Conservation (phyloP, 2,797 vertebrate genomes). For the Enteromius thamalakanensis region DNA sequence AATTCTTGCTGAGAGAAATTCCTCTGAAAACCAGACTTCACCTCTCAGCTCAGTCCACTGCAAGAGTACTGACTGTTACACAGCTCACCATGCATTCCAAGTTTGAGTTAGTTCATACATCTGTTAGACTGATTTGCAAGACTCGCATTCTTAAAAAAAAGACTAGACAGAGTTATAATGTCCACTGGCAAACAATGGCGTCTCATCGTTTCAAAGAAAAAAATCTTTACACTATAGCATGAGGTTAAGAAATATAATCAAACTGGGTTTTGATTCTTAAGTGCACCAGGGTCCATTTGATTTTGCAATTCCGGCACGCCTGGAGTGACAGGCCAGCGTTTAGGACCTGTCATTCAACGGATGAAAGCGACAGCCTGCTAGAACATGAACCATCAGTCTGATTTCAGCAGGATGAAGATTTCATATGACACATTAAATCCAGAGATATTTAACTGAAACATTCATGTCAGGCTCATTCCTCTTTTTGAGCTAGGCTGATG, state of each 20-base stretch:
- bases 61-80: not conserved
- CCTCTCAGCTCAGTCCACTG: constrained; percentile 5
- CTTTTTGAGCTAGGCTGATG: constrained; percentile 31
- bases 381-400: constrained; percentile 43
- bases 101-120: not conserved
- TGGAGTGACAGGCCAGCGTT: constrained; percentile 19
- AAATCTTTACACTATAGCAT: not conserved
- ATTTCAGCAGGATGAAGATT: constrained; percentile 49
- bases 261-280: not conserved
- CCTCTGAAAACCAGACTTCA: constrained; percentile 22
- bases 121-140: not conserved
- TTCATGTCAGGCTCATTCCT: constrained; percentile 45
- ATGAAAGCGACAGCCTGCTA: constrained; percentile 32
- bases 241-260: not conserved
- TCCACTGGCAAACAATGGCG: constrained; percentile 20
- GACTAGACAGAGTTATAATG: not conserved
- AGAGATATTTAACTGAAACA: constrained; percentile 48
- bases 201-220: not conserved
- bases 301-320: not conserved
- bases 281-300: not conserved
- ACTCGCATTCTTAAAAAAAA: not conserved
- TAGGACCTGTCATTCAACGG: constrained; percentile 25
- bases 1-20: constrained; percentile 37
- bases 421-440: constrained; percentile 42
- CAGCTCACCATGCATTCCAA: not conserved